phyloP scores from a whole-genome alignment of 64 coral and sea anemone genomes.

The Montipora capricornis region DNA sequence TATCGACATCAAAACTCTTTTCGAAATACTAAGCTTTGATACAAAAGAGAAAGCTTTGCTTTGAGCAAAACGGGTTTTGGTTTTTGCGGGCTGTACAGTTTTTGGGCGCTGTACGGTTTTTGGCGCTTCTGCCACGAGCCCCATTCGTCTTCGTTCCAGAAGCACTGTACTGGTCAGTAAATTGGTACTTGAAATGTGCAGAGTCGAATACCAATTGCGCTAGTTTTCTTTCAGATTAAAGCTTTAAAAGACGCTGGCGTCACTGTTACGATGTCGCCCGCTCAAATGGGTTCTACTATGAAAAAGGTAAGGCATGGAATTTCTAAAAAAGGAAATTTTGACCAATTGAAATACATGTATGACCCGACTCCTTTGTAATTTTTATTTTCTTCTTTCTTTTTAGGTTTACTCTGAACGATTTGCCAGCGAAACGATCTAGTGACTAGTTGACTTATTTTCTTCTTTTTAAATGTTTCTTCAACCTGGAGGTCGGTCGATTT shows the following conservation, averaged over 20 bases:
- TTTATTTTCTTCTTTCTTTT: not conserved
- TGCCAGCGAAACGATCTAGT: not conserved
- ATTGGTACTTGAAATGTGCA: too few species aligned
- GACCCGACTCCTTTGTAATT: not conserved
- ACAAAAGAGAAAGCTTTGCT: too few species aligned
- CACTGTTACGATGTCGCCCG: conserved; percentile 82
- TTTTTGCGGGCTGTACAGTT: too few species aligned
- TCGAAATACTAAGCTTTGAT: too few species aligned
- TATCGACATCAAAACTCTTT: too few species aligned
- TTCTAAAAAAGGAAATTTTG: too few species aligned
- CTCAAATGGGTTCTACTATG: conserved; percentile 87
- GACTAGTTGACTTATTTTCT: not conserved
- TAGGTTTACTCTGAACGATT: conserved; percentile 74
- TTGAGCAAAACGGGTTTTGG: too few species aligned
- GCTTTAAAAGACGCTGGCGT: conserved; percentile 91
- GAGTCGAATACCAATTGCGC: not conserved
- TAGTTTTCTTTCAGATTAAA: conserved; percentile 68
- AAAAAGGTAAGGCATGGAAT: conserved; percentile 61
- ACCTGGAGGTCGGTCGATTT: too few species aligned
- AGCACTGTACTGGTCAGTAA: too few species aligned
- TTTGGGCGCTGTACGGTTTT: too few species aligned
- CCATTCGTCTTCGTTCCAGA: too few species aligned
- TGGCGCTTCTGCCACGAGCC: too few species aligned
- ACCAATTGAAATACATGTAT: not conserved
- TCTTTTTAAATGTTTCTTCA: not conserved